Evolutionary conservation across 2,113 vertebrate species (phyloP), one percentile per base, ranked within the genome.

Genomic region (Silurus meridionalis): DNA sequence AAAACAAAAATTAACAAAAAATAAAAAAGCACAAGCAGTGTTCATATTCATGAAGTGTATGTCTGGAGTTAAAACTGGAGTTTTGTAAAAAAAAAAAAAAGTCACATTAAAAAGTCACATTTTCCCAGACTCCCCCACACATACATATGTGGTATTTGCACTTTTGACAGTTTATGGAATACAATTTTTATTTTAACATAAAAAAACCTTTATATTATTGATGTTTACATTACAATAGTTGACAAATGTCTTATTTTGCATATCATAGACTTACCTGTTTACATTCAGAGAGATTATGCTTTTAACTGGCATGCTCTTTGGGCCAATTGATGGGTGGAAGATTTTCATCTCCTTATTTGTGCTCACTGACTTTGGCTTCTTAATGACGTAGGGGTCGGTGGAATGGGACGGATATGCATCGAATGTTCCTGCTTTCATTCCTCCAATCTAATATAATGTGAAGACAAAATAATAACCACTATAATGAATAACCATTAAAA

Each of bases 351-450:
- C 83, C 87, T 93, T 93, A 87, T 86, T 85, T 72, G 72, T 60
- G 13, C 82, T 13, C 23, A 50, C 15, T 48, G 28, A 23, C 37
- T 87, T 94, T 9, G 61, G 5, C 52, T 87, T 80, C 85, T 91
- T 92, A 75, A 50, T 8, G 46, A 82, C 0, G 8, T 94, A 96
- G 0, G 91, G 90, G 5, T 96, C 96, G 85, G 91, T 81, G 28
- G 95, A 96, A 92, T 96, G 92, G 60, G 89, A 87, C 69, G 95
- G 96, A 66, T 95, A 97, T 63, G 89, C 57, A 19, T 95, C 93
- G 90, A 97, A 97, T 0, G 95, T 97, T n/a, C 96, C 96, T 55
- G 94, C 96, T 90, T 97, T 97, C 96, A 96, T 96, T 58, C 95
- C 95, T 83, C 95, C 95, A 84, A 89, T 17, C 96, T 97, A 83